These are phyloP conservation scores for Zosterops borbonicus DNA, from an alignment of 2,113 vertebrate genomes.

Conservation along the genomic window DNA sequence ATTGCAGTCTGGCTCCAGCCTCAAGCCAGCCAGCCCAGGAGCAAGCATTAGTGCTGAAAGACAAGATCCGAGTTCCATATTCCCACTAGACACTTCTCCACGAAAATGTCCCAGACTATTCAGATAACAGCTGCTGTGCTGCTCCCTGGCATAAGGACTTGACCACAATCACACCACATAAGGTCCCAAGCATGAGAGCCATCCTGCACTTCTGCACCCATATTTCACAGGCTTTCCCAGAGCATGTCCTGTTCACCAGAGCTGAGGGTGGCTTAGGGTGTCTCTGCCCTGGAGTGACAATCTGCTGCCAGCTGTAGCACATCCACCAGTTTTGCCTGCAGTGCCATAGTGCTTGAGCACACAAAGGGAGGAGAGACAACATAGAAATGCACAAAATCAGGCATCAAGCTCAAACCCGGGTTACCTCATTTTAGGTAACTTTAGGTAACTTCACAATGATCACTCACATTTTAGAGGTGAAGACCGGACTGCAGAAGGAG, in stretches of 20 bases:
- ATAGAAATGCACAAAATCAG: background rate
- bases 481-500: background rate
- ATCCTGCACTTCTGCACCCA: background rate
- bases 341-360: fast-evolving
- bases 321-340: background rate
- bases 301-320: background rate
- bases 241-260: background rate
- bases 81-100: background rate
- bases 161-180: fast-evolving
- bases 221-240: background rate
- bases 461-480: background rate
- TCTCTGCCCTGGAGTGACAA: background rate
- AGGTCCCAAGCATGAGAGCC: background rate
- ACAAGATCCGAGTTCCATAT: background rate
- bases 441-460: background rate
- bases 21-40: background rate
- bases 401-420: background rate
- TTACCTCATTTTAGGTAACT: background rate
- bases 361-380: background rate
- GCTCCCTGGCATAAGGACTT: background rate
- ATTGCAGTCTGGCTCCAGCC: slow-evolving; percentile 17
- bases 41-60: background rate
- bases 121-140: background rate
- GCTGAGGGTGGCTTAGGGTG: background rate
- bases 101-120: background rate